Percentiles rank a stretch among this genome's conserved stretches.
Conservation (phyloP, 2,797 vertebrate genomes). For the Selene dorsalis region DNA sequence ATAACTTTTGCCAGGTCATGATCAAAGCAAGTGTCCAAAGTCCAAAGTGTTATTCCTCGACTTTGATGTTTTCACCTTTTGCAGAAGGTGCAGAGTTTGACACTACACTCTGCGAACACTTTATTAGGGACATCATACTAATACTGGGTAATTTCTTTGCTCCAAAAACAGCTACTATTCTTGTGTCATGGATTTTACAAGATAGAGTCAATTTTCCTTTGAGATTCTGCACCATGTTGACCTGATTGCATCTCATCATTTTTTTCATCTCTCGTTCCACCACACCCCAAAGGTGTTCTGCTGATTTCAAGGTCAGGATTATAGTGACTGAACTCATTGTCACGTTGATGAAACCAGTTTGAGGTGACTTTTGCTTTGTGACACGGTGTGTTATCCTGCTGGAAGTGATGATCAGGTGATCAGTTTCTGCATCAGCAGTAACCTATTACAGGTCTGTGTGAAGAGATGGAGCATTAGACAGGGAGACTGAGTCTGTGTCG, state of each 20-base stretch:
- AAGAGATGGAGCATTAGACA: background rate
- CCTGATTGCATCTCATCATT: too few relatives aligned
- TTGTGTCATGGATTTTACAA: background rate
- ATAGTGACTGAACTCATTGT: background rate
- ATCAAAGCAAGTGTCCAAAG: slow-evolving; percentile 7
- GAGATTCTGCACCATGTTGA: too few relatives aligned
- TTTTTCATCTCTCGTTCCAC: too few relatives aligned
- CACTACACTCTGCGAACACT: background rate
- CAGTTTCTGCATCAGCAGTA: slow-evolving; percentile 5
- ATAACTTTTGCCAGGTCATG: background rate
- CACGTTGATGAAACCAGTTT: background rate
- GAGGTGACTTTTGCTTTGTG: background rate
- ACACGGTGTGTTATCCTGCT: background rate
- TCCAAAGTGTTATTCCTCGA: background rate
- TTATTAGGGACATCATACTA: background rate
- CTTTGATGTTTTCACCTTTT: background rate
- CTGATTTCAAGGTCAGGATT: too few relatives aligned
- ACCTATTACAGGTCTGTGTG: background rate
- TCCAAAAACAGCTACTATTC: background rate
- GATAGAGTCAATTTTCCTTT: too few relatives aligned
- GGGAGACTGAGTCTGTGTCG: background rate
- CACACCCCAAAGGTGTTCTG: background rate
- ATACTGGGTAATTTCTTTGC: too few relatives aligned
- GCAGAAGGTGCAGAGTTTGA: background rate
- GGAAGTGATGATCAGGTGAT: background rate